Base-by-base conservation (phyloP, 2,888 invertebrate species). In the Syrista parreyssii region DNA sequence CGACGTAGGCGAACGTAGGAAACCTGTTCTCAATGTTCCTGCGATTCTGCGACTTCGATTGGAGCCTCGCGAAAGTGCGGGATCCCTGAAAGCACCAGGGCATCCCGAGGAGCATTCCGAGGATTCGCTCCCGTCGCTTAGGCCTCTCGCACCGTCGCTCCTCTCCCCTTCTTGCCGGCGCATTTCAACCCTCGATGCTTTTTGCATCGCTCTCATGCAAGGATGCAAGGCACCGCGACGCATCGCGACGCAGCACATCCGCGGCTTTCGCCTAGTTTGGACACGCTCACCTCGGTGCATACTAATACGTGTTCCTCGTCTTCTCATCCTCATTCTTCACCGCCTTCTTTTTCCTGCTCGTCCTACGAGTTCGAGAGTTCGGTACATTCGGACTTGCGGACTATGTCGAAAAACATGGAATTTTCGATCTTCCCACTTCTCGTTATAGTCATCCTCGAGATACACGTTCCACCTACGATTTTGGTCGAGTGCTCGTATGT, bases 191-290 rank as follows among this genome's bases (percentile, higher is more conserved):
- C 55, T 55, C 55, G 55, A 55, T 9, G 55, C 55, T 55, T 55
- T 55, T 55, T 55, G 55, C 55, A 55, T 55, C 23, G 55, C 9
- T 55, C 55, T 23, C 55, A 55, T 55, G 80, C 81, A 76, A 79
- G 85, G 84, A 84, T 83, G 83, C 82, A 84, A 86, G 86, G 83
- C 79, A 85, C 85, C 87, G 86, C 82, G 55, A 55, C 55, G 83
- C 79, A 85, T 84, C 87, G 86, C 82, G 55, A 55, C 55, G 23
- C 55, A 23, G 9, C 23, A 23, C 55, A 23, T 34, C 55, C 55
- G 9, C 78, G 81, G 80, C 83, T 82, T 86, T 82, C 85, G 85
- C 87, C 86, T 86, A 86, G 87, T 88, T 88, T 88, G 87, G 88
- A 84, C 84, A 85, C 85, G 85, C 82, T 82, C 82, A 82, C 84